Base-by-base conservation (phyloP, 2,797 vertebrate species). In the Paratrypauchen microcephalus region DNA sequence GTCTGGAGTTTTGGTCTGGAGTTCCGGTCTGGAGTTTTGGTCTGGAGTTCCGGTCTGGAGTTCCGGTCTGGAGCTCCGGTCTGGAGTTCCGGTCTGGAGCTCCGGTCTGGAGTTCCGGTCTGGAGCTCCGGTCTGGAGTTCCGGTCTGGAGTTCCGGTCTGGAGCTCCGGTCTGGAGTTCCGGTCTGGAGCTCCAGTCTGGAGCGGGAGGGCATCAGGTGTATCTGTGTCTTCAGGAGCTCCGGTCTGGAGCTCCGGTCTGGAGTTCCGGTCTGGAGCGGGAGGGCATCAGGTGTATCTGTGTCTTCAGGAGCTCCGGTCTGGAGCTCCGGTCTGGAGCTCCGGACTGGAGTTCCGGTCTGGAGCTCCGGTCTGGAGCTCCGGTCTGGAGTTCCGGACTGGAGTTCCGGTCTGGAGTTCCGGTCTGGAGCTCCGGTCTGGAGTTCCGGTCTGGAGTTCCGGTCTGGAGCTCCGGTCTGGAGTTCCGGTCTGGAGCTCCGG, bases 111-210 rank as follows among this genome's bases (percentile, higher is more conserved):
- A 2, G 80, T 82, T 1, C 9, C 19, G 8, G 19, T 9, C 6
- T 11, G n/a, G n/a, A n/a, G n/a, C n/a, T n/a, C n/a, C n/a, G n/a
- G n/a, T 92, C 94, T 96, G 89, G 95, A 96, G 82, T 91, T 98
- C 68, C 94, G 94, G 4, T 93, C 89, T 26, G 88, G 87, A 2
- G 80, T 82, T 39, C 36, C 1, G 8, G 8, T 92, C 94, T 96
- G 89, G 95, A 96, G 82, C 92, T 98, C 68, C 94, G 94, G 4
- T 93, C 89, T 26, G 88, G 87, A 2, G 80, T 82, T n/a, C n/a
- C n/a, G n/a, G n/a, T n/a, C n/a, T n/a, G n/a, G n/a, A n/a, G n/a
- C n/a, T n/a, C n/a, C n/a, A n/a, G n/a, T n/a, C n/a, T n/a, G n/a
- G n/a, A n/a, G n/a, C n/a, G n/a, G n/a, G n/a, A 26, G 36, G 36